Evolutionary conservation across 2,797 vertebrate species (phyloP), one percentile per base, ranked within the genome.

Genomic region (Limnodromus scolopaceus): DNA sequence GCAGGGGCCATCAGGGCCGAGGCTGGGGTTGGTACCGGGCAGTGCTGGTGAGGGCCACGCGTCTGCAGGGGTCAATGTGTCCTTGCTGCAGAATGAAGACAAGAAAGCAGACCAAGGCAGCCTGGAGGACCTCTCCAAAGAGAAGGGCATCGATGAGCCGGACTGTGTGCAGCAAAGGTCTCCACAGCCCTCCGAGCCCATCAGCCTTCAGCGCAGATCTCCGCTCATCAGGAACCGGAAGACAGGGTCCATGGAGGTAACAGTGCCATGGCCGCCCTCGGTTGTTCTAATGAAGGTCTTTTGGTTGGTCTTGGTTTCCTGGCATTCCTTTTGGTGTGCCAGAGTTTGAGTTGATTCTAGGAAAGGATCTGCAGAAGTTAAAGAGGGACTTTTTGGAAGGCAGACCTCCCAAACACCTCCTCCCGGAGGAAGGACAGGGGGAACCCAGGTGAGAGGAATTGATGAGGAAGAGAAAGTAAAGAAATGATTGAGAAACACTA

Each of bases 241-340:
- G 97, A 99, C 99, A 0, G 99, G 99, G 22, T 99, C 99, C 81
- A 99, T 99, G 99, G 99, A 99, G 99, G 99, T 99, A 98, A 98
- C 12, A 2, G 2, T 45, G 80, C 34, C 8, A 3, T 6, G 15
- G 38, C 38, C 0, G 2, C 39, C 34, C 6, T 16, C 2, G 32
- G 28, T 64, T 45, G n/a, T 30, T 70, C 15, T 43, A 16, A 24
- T 17, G 49, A 51, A 92, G 48, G 28, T 30, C 41, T 76, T 51
- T 22, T 45, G 12, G 45, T 66, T 68, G 51, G 13, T 53, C 36
- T 76, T 41, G 75, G 11, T 89, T 92, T 94, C 65, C 72, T 51
- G 95, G 68, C 27, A 11, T 71, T 80, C 54, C 64, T 75, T 74
- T 66, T 43, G 46, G 89, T 2, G 1, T 72, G 57, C 61, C 48